phyloP scores from a whole-genome alignment of 2,113 vertebrate genomes.

The Podiceps cristatus region DNA sequence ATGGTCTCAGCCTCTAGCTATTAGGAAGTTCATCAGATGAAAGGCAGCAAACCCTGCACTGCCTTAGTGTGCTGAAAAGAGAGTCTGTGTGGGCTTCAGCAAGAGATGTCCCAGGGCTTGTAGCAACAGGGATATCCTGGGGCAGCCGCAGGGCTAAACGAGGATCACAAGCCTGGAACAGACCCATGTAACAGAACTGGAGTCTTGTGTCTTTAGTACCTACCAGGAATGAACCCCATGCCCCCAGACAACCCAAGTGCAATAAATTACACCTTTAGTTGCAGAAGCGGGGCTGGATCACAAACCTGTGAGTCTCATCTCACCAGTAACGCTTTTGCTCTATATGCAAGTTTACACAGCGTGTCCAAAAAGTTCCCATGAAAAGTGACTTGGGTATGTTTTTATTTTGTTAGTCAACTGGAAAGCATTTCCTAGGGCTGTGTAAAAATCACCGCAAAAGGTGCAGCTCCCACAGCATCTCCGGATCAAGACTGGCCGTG shows the following conservation, averaged over 20 bases:
- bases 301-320: background rate
- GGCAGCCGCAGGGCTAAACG: background rate
- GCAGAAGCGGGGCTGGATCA: background rate
- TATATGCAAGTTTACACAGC: background rate
- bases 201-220: background rate
- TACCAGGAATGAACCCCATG: background rate
- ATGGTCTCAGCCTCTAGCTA: background rate
- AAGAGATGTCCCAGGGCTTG: background rate
- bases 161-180: background rate
- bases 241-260: accelerated
- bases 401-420: background rate
- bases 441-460: background rate
- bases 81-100: background rate
- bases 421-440: background rate
- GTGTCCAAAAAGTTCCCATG: background rate
- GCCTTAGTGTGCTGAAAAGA: background rate
- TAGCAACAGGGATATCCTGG: background rate
- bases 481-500: too few relatives aligned
- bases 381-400: accelerated
- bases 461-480: background rate
- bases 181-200: background rate
- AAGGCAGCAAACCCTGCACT: background rate
- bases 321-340: background rate
- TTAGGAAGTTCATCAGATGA: background rate
- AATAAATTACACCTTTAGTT: background rate